These are phyloP conservation scores for Hirundichthys speculiger DNA, from an alignment of 2,113 vertebrate genomes.

Conservation along the genomic window DNA sequence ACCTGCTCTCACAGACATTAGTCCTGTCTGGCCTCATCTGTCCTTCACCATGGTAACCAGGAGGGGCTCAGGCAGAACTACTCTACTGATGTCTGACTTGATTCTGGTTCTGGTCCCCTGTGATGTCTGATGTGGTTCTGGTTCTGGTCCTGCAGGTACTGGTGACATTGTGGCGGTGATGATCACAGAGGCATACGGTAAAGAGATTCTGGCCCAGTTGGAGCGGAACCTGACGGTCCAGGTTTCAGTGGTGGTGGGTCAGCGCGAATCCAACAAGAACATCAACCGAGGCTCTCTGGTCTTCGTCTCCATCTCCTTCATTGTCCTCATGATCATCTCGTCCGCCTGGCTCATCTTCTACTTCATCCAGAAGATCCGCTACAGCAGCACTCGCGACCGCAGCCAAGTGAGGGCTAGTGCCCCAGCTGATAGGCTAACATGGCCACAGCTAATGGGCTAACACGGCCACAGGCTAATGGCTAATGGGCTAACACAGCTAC, in stretches of 20 bases:
- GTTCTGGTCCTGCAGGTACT: constrained; percentile 83
- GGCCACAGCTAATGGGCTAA: too few relatives aligned
- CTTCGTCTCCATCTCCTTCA: constrained; percentile 98
- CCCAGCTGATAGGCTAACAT: too few relatives aligned
- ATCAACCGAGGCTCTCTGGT: constrained; percentile 93
- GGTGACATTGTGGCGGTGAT: constrained; percentile 97
- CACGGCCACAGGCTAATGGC: too few relatives aligned
- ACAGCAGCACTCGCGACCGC: constrained; percentile 90
- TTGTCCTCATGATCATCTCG: constrained; percentile 97
- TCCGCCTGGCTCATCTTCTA: constrained; percentile 99
- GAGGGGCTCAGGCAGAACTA: too few relatives aligned
- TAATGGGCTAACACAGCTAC: neutral
- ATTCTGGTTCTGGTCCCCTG: too few relatives aligned
- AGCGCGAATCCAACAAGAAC: constrained; percentile 86
- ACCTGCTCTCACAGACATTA: too few relatives aligned
- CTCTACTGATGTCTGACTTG: too few relatives aligned
- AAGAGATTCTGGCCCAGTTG: constrained; percentile 92
- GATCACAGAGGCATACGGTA: constrained; percentile 94
- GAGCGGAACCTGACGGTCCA: constrained; percentile 93
- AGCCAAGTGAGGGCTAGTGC: constrained; percentile 85
- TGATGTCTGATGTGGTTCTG: fast-evolving
- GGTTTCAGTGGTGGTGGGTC: constrained; percentile 90
- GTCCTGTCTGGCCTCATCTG: too few relatives aligned
- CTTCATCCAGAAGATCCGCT: constrained; percentile 98
- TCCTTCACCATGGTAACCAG: too few relatives aligned